Percentiles rank a stretch among this genome's conserved stretches.
These are phyloP conservation scores for Timema cristinae DNA, from an alignment of 2,888 invertebrate genomes.

Conservation along the genomic window DNA sequence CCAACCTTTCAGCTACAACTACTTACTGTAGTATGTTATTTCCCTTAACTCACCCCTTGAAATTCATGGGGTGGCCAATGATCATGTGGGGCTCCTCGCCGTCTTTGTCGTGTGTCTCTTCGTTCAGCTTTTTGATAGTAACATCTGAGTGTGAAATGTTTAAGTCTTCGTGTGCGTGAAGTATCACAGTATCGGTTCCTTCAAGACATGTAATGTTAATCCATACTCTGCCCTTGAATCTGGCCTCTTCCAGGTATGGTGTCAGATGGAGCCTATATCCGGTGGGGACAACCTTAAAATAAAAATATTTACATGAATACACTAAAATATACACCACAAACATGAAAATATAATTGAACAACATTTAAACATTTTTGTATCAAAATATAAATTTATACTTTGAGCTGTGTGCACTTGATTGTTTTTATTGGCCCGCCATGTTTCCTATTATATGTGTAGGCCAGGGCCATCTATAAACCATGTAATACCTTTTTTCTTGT, in stretches of 20 bases:
- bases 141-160: constrained; percentile 53
- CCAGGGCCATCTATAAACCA: too few species aligned
- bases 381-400: too few species aligned
- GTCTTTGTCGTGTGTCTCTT: constrained; percentile 32
- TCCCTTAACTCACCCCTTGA: constrained; percentile 9
- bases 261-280: constrained; percentile 64
- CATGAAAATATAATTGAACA: too few species aligned
- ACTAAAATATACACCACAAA: too few species aligned
- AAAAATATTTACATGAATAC: too few species aligned
- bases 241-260: constrained; percentile 60
- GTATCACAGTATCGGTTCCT: constrained; percentile 56
- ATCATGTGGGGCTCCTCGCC: constrained; percentile 39
- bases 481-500: too few species aligned
- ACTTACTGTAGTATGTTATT: too few species aligned
- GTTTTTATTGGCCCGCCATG: too few species aligned
- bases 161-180: constrained; percentile 64
- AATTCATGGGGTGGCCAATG: constrained; percentile 24
- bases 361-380: too few species aligned
- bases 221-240: constrained; percentile 63
- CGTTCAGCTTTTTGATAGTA: constrained; percentile 42
- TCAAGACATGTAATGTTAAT: constrained; percentile 66
- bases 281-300: constrained; percentile 51
- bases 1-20: too few species aligned
- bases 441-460: too few species aligned
- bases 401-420: too few species aligned